phyloP scores from a whole-genome alignment of 2,888 invertebrate genomes.

The Horisme vitalbata region DNA sequence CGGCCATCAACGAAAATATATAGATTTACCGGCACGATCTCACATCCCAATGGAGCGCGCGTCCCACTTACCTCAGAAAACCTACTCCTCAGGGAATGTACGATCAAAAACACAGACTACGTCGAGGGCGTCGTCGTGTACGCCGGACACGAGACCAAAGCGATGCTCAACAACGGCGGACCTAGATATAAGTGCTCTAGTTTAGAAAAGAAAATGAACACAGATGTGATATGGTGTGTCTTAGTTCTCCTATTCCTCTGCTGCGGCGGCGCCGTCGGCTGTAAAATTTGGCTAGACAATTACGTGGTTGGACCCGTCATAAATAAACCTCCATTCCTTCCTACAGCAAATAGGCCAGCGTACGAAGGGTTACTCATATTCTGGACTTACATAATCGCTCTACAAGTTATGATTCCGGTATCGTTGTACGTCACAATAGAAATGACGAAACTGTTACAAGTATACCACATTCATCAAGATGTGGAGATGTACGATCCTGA shows the following conservation, averaged over 20 bases:
- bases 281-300: slow-evolving; percentile 91
- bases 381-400: slow-evolving; percentile 97
- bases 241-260: slow-evolving; percentile 94
- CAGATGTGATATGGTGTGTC: slow-evolving; percentile 98
- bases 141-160: slow-evolving; percentile 98
- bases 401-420: slow-evolving; percentile 98
- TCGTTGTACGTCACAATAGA: slow-evolving; percentile 98
- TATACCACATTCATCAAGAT: slow-evolving; percentile 97
- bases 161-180: slow-evolving; percentile 98
- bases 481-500: slow-evolving; percentile 92
- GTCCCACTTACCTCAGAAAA: slow-evolving; percentile 95
- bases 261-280: slow-evolving; percentile 94
- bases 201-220: slow-evolving; percentile 96
- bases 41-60: slow-evolving; percentile 89
- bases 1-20: slow-evolving; percentile 98
- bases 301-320: slow-evolving; percentile 70
- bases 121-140: slow-evolving; percentile 98
- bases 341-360: slow-evolving; percentile 82
- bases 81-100: slow-evolving; percentile 95
- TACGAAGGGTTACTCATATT: slow-evolving; percentile 93
- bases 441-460: slow-evolving; percentile 97
- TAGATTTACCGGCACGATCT: slow-evolving; percentile 94
- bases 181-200: slow-evolving; percentile 96
- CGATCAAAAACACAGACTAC: slow-evolving; percentile 97
- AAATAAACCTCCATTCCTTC: slow-evolving; percentile 85